Percentiles rank a stretch among this genome's conserved stretches.
Conservation (phyloP, 2,888 invertebrate species). For the Ramazzottius varieornatus region DNA sequence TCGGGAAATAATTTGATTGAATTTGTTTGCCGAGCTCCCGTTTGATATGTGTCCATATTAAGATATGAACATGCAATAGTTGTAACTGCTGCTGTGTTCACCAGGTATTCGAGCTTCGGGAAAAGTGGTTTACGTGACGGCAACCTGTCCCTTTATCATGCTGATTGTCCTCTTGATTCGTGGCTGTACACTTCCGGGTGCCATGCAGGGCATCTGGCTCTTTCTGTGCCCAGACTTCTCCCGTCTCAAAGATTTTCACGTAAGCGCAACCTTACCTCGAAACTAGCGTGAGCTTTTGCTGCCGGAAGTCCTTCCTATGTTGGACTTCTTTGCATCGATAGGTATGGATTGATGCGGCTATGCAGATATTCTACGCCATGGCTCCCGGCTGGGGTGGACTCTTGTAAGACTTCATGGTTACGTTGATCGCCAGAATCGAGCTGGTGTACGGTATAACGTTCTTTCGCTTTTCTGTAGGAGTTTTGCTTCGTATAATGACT, state of each 20-base stretch:
- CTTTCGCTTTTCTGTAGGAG: too few relatives aligned
- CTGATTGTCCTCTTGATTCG: conserved; percentile 1
- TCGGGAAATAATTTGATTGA: not conserved
- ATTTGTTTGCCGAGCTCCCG: not conserved
- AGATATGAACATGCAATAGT: too few relatives aligned
- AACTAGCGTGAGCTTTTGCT: not conserved
- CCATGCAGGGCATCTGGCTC: not conserved
- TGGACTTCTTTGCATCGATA: not conserved
- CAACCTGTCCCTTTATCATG: not conserved
- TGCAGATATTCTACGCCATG: conserved; percentile 4
- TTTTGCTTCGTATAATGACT: not conserved
- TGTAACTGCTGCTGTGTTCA: too few relatives aligned
- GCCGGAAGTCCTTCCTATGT: not conserved
- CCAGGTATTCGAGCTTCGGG: not conserved
- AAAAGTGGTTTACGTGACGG: not conserved
- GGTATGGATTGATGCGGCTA: not conserved
- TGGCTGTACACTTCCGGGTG: not conserved
- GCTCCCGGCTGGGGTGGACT: not conserved
- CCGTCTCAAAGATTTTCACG: not conserved
- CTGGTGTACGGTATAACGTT: too few relatives aligned
- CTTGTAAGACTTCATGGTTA: conserved; percentile 1
- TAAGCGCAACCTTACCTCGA: not conserved
- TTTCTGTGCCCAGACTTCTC: not conserved
- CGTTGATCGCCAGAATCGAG: too few relatives aligned
- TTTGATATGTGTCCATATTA: not conserved